phyloP scores from a whole-genome alignment of 92 coral and sea anemone genomes.

The Muricea muricata region DNA sequence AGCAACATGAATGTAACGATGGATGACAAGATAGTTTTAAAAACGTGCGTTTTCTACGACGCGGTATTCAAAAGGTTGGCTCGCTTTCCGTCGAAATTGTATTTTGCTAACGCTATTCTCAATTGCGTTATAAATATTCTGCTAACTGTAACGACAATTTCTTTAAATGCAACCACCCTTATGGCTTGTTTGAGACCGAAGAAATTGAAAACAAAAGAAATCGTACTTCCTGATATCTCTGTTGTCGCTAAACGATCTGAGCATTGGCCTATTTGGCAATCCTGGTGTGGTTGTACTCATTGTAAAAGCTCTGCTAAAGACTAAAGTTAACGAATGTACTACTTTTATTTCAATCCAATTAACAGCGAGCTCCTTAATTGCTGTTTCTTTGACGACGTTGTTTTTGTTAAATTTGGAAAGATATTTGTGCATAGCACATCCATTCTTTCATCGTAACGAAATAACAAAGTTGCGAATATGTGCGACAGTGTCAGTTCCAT shows the following conservation, averaged over 20 bases:
- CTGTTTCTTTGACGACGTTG: background rate
- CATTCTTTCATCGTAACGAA: conserved; percentile 4
- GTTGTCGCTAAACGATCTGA: conserved; percentile 10
- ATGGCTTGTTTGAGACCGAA: background rate
- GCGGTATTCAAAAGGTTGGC: background rate
- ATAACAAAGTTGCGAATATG: background rate
- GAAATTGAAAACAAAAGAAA: background rate
- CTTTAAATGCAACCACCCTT: background rate
- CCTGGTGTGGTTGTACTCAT: background rate
- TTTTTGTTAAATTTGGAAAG: conserved; percentile 10
- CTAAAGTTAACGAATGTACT: background rate
- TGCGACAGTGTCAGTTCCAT: background rate
- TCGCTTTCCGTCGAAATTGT: background rate
- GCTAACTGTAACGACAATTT: background rate
- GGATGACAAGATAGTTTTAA: background rate
- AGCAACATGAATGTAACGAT: background rate
- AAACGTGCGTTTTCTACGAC: background rate
- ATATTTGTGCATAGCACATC: background rate
- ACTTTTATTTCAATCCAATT: background rate
- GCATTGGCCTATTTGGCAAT: background rate
- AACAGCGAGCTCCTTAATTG: background rate
- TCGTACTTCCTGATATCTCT: background rate
- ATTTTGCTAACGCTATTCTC: background rate
- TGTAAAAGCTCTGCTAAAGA: background rate
- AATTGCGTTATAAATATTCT: background rate